Conservation (phyloP, 2,113 vertebrate species). For the Plotosus lineatus region DNA sequence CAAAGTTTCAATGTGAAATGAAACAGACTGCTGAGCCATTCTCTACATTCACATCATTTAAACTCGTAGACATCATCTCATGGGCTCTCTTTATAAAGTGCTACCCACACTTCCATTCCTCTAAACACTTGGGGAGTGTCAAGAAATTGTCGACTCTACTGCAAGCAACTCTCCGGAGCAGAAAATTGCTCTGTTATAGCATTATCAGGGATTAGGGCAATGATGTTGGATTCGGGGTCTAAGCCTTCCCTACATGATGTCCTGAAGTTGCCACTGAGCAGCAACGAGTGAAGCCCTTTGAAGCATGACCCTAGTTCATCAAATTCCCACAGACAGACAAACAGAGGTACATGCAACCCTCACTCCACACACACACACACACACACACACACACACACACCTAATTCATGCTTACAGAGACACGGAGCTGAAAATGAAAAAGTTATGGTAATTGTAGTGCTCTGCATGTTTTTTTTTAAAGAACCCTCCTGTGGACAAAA, state of each 20-base stretch:
- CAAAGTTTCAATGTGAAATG: constrained; percentile 2
- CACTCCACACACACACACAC: background rate
- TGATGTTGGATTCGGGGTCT: constrained; percentile 73
- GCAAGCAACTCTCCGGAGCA: constrained; percentile 74
- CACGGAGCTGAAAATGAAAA: background rate
- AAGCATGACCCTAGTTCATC: constrained; percentile 67
- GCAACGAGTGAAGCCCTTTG: constrained; percentile 53
- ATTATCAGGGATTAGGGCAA: constrained; percentile 80
- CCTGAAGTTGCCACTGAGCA: constrained; percentile 61
- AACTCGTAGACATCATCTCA: constrained; percentile 70
- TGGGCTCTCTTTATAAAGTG: constrained; percentile 70
- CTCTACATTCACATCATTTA: constrained; percentile 59
- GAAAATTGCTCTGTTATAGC: constrained; percentile 80
- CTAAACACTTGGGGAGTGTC: constrained; percentile 72
- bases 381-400: background rate
- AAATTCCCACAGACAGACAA: constrained; percentile 47
- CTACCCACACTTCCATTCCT: constrained; percentile 72
- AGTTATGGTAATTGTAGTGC: background rate
- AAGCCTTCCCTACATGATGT: constrained; percentile 69
- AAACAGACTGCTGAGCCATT: background rate
- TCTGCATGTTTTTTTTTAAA: constrained; percentile 18
- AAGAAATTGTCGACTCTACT: constrained; percentile 75
- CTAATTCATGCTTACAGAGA: background rate
- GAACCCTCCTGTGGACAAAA: background rate
- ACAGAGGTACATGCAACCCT: background rate